These are phyloP conservation scores for Aporophyla nigra DNA, from an alignment of 2,888 invertebrate species.

Conservation along the genomic window DNA sequence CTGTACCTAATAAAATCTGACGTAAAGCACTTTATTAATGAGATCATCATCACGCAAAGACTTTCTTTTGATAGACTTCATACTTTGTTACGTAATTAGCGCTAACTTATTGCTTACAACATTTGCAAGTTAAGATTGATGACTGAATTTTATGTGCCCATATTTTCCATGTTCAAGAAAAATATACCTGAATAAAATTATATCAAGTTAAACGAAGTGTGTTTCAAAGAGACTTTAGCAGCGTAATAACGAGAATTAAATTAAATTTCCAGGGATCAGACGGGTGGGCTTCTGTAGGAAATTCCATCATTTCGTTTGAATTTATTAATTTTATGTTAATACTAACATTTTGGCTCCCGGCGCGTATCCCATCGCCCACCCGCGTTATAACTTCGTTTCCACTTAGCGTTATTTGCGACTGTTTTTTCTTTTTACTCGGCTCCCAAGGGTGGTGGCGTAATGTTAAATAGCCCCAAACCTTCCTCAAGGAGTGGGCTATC, in stretches of 20 bases:
- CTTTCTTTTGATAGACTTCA: conserved; percentile 28
- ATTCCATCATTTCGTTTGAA: conserved; percentile 11
- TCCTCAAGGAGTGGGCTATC: no score
- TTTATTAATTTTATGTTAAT: conserved; percentile 32
- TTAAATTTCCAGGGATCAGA: conserved; percentile 10
- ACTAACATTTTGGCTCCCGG: no score
- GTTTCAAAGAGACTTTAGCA: conserved; percentile 13
- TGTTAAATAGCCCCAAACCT: no score
- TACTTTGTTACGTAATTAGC: conserved; percentile 26
- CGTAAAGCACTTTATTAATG: conserved; percentile 12
- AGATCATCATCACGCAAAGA: conserved; percentile 1
- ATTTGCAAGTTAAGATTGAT: conserved; percentile 48
- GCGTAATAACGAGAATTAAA: conserved; percentile 22
- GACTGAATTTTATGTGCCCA: conserved; percentile 13
- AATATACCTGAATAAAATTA: conserved; percentile 8
- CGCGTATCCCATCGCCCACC: no score
- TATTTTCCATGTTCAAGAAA: conserved; percentile 6
- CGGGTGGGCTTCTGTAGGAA: conserved; percentile 8
- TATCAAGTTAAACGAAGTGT: conserved; percentile 13
- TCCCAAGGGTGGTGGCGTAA: no score
- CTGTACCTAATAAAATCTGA: conserved; percentile 19
- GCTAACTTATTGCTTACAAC: conserved; percentile 24
- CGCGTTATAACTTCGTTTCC: no score
- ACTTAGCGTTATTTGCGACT: no score
- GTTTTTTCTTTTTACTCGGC: no score